Evolutionary conservation across 2,797 vertebrate species (phyloP).

Genomic region (Sebastes kiyomatsui): DNA sequence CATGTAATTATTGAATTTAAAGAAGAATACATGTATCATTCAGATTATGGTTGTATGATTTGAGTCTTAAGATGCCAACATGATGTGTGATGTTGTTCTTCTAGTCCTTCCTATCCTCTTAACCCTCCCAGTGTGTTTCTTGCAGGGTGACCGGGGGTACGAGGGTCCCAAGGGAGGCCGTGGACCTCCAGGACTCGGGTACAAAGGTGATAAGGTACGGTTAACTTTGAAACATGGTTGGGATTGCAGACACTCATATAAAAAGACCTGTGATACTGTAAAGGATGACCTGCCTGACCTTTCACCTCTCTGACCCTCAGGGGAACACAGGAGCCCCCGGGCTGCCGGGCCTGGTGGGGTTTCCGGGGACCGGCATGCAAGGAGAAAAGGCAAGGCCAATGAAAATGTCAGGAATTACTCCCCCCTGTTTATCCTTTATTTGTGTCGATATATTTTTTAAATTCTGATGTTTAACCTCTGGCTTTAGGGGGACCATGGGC

Average conservation of each 20-base stretch:
- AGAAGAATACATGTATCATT: not conserved
- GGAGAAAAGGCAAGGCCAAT: slow-evolving; percentile 83
- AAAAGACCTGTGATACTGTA: not conserved
- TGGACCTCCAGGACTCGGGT: slow-evolving; percentile 79
- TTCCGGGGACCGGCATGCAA: slow-evolving; percentile 82
- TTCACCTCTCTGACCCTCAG: slow-evolving; percentile 67
- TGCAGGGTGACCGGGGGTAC: slow-evolving; percentile 88
- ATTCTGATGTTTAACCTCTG: not conserved
- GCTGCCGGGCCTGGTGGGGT: slow-evolving; percentile 80
- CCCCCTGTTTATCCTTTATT: not conserved
- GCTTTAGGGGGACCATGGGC: slow-evolving; percentile 78
- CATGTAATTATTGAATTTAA: not conserved
- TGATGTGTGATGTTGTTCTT: not conserved
- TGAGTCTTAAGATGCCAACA: not conserved
- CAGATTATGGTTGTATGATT: not conserved
- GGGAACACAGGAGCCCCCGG: slow-evolving; percentile 84
- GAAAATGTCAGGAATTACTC: not conserved
- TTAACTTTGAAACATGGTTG: not conserved
- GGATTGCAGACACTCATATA: not conserved
- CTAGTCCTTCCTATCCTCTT: not conserved
- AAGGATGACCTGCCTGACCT: slow-evolving; percentile 21
- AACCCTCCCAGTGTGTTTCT: not conserved
- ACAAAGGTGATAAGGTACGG: slow-evolving; percentile 89
- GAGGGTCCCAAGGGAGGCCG: slow-evolving; percentile 80
- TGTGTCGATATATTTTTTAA: not conserved